Conservation (phyloP, 2,888 invertebrate genomes). For the Dermolepida albohirtum region DNA sequence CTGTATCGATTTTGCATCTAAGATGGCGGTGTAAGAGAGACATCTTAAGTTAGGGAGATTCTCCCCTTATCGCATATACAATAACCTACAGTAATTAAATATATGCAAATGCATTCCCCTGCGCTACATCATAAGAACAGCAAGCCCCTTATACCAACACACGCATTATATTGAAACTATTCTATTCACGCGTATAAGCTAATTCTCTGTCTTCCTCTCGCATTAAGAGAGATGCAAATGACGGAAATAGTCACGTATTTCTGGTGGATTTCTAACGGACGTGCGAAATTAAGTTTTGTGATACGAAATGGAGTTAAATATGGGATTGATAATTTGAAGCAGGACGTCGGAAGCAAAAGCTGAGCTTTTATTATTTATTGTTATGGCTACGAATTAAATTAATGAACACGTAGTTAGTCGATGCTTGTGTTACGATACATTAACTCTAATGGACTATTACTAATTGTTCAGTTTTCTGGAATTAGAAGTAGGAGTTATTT, state of each 20-base stretch:
- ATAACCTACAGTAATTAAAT: constrained; percentile 54
- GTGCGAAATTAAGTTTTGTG: constrained; percentile 45
- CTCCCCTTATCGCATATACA: constrained; percentile 44
- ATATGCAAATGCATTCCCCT: constrained; percentile 56
- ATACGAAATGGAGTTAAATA: constrained; percentile 45
- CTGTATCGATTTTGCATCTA: constrained; percentile 35
- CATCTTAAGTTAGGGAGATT: constrained; percentile 29
- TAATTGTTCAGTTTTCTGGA: no score
- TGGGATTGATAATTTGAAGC: constrained; percentile 41
- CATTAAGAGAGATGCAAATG: background rate
- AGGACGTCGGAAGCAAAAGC: constrained; percentile 28
- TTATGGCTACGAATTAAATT: constrained; percentile 32
- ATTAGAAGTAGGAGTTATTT: no score
- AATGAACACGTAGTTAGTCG: constrained; percentile 9
- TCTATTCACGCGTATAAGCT: background rate
- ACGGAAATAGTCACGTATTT: constrained; percentile 21
- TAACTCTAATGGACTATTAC: constrained; percentile 6
- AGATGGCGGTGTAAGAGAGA: constrained; percentile 37
- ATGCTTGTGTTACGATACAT: constrained; percentile 30
- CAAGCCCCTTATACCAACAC: background rate
- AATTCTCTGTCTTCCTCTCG: constrained; percentile 3
- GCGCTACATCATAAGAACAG: constrained; percentile 22
- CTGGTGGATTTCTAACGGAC: constrained; percentile 26
- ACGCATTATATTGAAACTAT: constrained; percentile 13
- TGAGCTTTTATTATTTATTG: constrained; percentile 37